Base-by-base conservation (phyloP, 2,888 invertebrate species). In the Coenonympha arcania region DNA sequence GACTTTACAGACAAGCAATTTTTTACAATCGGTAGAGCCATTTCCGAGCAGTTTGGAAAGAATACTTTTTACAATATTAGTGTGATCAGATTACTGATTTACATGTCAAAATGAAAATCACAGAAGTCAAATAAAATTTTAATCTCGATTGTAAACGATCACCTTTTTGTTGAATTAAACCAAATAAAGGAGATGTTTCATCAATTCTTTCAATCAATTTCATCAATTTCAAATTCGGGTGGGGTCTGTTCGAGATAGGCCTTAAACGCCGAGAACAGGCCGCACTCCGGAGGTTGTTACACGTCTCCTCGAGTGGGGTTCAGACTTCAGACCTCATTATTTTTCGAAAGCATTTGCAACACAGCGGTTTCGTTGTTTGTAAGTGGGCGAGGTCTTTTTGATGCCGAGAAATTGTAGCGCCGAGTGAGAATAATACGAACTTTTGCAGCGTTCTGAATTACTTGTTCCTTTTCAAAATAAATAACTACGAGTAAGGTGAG, bases 291-390 rank as follows among this genome's bases (percentile, higher is more conserved):
- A 51, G 54, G 53, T 59, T 58, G 60, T 60, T 58, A 55, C 51
- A 60, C 52, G 52, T 64, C 63, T 65, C 61, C 63, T 79, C 70
- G 65, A 79, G 79, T 76, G 70, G 64, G 79, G 77, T 77, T 72
- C 66, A 65, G 63, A 61, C 65, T 77, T 72, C 66, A 65, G 63
- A 61, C 65, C 68, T 78, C 76, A 76, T 78, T 77, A 78, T 76
- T 76, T 73, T 72, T 71, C 58, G 65, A 71, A 66, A 71, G 69
- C 70, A 69, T 77, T 76, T 72, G 73, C 75, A 66, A 74, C 73
- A 65, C 72, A 71, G 73, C 75, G 64, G 63, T 76, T 72, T 69
- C 67, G 70, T 59, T 62, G 60, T 62, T 62, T 56, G 56, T 39
- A 28, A 62, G 57, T 60, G 59, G 57, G 54, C 55, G 52, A 58